Evolutionary conservation across 2,797 vertebrate genomes (phyloP), one percentile per base, ranked within the genome.

Genomic region (Staurois parvus): DNA sequence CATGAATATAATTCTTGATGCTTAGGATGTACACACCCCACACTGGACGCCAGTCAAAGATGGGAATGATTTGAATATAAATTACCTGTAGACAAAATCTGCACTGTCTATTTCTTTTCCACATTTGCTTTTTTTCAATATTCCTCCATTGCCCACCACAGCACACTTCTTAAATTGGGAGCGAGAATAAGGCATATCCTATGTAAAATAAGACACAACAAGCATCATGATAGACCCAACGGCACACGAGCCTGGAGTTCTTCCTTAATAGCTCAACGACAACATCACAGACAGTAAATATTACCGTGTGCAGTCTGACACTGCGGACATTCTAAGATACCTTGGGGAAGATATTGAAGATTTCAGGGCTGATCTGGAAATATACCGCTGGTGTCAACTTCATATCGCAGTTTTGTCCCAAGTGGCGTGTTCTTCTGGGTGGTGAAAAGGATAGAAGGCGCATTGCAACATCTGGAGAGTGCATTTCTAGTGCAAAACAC

Each of bases 151-250:
- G 90, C 98, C 98, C 81, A 99, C 96, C 56, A 99, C 98, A 0
- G 98, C 98, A 76, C 98, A 99, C 87, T 96, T 99, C 94, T 98
- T 99, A 89, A 97, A 99, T 94, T 99, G 98, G 15, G 97, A 98
- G 85, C 97, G 97, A 80, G 96, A 95, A 91, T 97, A 99, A 0
- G 98, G 98, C 98, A 99, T 99, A 79, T 99, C 98, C 98, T 99
- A 88, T 88, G 87, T 88, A 24, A 76, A 80, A 88, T 0, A 76
- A 0, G 37, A 4, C 73, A 69, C 15, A 17, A 19, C 3, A 3
- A 13, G 2, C 42, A 13, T 45, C 42, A 45, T 45, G 13, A 45
- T 13, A 45, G 42, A 45, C 42, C 13, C 42, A 45, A 45, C 3
- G 42, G 42, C 42, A 37, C 37, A 37, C 10, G 37, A 10, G 4